Conservation (phyloP, 2,888 invertebrate genomes). For the Hypselothyrea guttata region DNA sequence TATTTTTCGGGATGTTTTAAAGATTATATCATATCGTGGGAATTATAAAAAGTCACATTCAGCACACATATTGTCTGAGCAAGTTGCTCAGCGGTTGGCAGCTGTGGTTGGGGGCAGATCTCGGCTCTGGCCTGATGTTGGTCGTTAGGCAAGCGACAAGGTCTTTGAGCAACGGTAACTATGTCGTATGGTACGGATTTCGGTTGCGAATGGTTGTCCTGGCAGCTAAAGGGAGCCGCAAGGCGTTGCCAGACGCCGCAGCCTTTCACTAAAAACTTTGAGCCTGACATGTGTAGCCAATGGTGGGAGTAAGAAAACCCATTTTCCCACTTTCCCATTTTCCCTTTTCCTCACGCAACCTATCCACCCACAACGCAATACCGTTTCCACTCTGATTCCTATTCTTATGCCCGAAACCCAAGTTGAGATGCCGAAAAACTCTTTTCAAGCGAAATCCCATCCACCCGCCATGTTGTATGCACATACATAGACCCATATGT, state of each 20-base stretch:
- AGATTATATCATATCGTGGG: slow-evolving; percentile 2
- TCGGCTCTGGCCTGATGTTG: slow-evolving; percentile 37
- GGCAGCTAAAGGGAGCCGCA: slow-evolving; percentile 33
- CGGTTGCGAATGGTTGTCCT: slow-evolving; percentile 39
- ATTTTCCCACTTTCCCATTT: no score
- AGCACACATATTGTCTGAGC: slow-evolving; percentile 31
- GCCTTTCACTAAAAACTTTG: slow-evolving; percentile 54
- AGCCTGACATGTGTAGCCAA: slow-evolving; percentile 70
- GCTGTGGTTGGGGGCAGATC: not conserved
- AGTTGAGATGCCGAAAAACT: slow-evolving; percentile 14
- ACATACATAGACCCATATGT: not conserved
- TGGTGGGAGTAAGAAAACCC: slow-evolving; percentile 11
- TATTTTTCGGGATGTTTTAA: slow-evolving; percentile 16
- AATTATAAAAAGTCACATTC: slow-evolving; percentile 15
- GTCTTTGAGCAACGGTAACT: slow-evolving; percentile 47
- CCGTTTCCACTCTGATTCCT: slow-evolving; percentile 7
- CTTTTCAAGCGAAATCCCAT: slow-evolving; percentile 28
- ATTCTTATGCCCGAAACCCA: slow-evolving; percentile 12
- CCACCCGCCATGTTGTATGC: slow-evolving; percentile 18
- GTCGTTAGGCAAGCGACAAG: slow-evolving; percentile 60
- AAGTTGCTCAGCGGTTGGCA: slow-evolving; percentile 12
- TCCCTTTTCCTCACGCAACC: not conserved
- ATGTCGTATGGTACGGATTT: slow-evolving; percentile 40
- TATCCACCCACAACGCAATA: not conserved
- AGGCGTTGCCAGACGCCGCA: slow-evolving; percentile 31